Evolutionary conservation across 2,113 vertebrate species (phyloP).

Genomic region (Tenrec ecaudatus): DNA sequence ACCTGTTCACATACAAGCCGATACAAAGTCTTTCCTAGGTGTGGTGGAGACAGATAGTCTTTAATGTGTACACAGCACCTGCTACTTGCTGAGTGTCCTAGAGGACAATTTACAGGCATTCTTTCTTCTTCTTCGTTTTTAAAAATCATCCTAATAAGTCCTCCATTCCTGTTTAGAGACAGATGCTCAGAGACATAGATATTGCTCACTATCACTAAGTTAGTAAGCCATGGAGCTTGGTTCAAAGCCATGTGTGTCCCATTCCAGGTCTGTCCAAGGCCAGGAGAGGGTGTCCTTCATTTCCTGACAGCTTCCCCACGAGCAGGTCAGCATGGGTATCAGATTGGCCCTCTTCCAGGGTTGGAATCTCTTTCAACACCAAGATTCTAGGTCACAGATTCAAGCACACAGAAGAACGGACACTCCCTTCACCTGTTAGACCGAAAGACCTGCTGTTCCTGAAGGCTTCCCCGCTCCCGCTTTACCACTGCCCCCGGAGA

Average conservation of each 20-base stretch:
- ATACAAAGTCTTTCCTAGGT: neutral
- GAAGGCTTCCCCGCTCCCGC: neutral
- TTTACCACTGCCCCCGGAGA: neutral
- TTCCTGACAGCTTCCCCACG: neutral
- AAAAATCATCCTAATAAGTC: neutral
- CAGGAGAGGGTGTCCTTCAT: neutral
- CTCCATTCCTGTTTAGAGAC: neutral
- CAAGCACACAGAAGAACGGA: neutral
- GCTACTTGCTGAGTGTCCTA: neutral
- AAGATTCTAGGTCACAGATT: constrained; percentile 57
- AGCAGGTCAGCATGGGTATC: neutral
- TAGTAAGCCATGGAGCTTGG: neutral
- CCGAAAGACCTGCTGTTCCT: neutral
- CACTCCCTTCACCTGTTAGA: neutral
- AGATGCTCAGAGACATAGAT: neutral
- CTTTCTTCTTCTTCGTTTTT: neutral
- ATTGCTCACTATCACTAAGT: neutral
- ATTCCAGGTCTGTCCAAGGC: neutral
- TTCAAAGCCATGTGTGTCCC: neutral
- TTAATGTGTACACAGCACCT: neutral
- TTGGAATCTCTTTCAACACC: constrained; percentile 34
- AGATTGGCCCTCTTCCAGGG: neutral
- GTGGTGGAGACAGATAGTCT: neutral
- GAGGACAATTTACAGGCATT: neutral
- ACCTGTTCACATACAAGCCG: too few species aligned